Evolutionary conservation across 2,888 invertebrate genomes (phyloP).

Genomic region (Homarus gammarus): DNA sequence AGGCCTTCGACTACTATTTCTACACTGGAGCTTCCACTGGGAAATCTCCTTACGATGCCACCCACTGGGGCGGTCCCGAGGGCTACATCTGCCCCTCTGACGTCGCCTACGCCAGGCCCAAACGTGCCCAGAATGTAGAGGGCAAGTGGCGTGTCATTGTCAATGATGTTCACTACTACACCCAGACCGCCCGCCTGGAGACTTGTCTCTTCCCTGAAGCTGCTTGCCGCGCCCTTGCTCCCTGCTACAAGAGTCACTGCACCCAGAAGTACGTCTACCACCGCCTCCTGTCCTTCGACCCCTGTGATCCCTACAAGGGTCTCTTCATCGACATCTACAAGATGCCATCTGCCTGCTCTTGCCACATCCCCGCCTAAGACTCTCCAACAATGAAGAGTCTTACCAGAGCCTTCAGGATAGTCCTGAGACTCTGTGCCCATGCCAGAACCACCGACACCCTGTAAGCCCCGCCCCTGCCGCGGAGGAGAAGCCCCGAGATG

Average conservation of each 20-base stretch:
- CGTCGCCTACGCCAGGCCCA: constrained; percentile 76
- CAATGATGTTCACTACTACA: constrained; percentile 77
- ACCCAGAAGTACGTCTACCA: constrained; percentile 77
- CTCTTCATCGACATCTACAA: constrained; percentile 78
- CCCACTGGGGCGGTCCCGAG: constrained; percentile 77
- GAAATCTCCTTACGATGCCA: constrained; percentile 74
- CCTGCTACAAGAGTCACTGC: constrained; percentile 77
- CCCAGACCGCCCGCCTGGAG: constrained; percentile 77
- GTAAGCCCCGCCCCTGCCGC: constrained; percentile 20
- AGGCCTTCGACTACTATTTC: constrained; percentile 76
- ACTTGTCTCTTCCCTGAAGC: constrained; percentile 76
- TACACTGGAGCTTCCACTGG: constrained; percentile 77
- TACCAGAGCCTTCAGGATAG: too few species aligned
- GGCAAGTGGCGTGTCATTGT: constrained; percentile 77
- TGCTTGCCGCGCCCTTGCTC: constrained; percentile 77
- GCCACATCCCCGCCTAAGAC: constrained; percentile 76
- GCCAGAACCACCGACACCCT: constrained; percentile 41
- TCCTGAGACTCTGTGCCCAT: constrained; percentile 34
- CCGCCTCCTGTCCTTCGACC: constrained; percentile 77
- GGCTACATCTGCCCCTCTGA: constrained; percentile 77
- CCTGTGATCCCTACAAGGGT: constrained; percentile 77
- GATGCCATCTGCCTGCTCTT: constrained; percentile 78
- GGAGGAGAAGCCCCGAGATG: constrained; percentile 64
- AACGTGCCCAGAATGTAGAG: constrained; percentile 77
- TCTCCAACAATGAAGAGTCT: background rate